These are phyloP conservation scores for Ectropis crepuscularia DNA, from an alignment of 2,888 invertebrate genomes.

Conservation along the genomic window DNA sequence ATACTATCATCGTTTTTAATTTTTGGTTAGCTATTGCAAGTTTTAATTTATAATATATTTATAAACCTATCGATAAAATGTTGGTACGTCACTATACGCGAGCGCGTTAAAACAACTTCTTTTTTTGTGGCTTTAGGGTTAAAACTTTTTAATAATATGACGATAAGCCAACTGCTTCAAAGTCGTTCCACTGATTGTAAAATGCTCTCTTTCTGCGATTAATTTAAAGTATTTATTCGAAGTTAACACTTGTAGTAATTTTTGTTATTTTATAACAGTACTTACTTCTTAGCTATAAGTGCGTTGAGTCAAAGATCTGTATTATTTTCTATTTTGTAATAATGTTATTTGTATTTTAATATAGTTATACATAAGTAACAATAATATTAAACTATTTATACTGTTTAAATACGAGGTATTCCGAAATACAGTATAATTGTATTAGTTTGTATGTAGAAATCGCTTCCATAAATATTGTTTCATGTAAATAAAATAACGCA, in stretches of 20 bases:
- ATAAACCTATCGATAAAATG: too few relatives aligned
- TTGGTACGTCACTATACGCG: too few relatives aligned
- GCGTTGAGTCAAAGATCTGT: constrained; percentile 84
- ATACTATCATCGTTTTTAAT: too few relatives aligned
- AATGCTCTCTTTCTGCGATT: constrained; percentile 73
- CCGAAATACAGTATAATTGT: constrained; percentile 73
- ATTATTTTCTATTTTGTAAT: constrained; percentile 84
- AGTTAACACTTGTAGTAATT: constrained; percentile 71
- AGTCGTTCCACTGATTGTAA: constrained; percentile 54
- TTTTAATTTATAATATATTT: too few relatives aligned
- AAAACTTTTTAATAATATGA: constrained; percentile 32
- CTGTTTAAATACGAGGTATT: constrained; percentile 82
- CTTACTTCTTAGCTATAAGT: constrained; percentile 77
- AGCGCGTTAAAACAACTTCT: background rate
- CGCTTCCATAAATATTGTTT: constrained; percentile 69
- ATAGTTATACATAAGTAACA: constrained; percentile 66
- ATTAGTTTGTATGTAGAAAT: constrained; percentile 67
- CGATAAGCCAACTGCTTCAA: constrained; percentile 36
- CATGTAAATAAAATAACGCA: constrained; percentile 67
- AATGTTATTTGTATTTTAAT: constrained; percentile 79
- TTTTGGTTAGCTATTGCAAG: too few relatives aligned
- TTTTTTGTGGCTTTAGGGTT: background rate
- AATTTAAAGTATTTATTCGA: constrained; percentile 80
- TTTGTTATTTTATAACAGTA: constrained; percentile 75
- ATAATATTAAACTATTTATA: constrained; percentile 67